Percentiles rank a stretch among this genome's conserved stretches.
These are phyloP conservation scores for Psococerastis gibbosa DNA, from an alignment of 2,888 invertebrate species.

Conservation along the genomic window DNA sequence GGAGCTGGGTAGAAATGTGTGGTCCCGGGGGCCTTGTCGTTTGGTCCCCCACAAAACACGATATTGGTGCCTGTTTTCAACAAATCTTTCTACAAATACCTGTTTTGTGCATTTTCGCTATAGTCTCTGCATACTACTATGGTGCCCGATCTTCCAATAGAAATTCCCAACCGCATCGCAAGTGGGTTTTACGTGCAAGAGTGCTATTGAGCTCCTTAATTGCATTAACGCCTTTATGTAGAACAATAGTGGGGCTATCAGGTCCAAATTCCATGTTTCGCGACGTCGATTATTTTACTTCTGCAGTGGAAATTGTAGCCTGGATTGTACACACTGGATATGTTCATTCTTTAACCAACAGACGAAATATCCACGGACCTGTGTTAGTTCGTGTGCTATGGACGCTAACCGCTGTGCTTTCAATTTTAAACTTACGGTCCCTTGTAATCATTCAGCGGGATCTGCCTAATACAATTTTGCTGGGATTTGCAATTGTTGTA, in stretches of 20 bases:
- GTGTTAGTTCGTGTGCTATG: constrained; percentile 44
- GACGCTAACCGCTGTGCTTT: constrained; percentile 44
- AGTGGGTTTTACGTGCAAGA: constrained; percentile 40
- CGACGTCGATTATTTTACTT: constrained; percentile 49
- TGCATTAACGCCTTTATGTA: constrained; percentile 37
- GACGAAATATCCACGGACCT: constrained; percentile 40
- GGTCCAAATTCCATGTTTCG: constrained; percentile 21
- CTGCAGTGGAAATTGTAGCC: constrained; percentile 48
- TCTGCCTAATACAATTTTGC: constrained; percentile 20
- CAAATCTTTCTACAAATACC: constrained; percentile 66
- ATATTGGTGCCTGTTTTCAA: constrained; percentile 73
- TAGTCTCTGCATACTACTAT: constrained; percentile 62
- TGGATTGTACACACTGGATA: constrained; percentile 72
- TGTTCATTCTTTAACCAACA: constrained; percentile 40
- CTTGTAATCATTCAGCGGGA: constrained; percentile 26
- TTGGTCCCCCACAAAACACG: constrained; percentile 47
- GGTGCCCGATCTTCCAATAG: constrained; percentile 27
- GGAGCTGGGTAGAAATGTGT: constrained; percentile 62
- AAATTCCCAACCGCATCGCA: constrained; percentile 27
- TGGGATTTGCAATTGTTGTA: constrained; percentile 38
- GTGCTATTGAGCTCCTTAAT: constrained; percentile 21
- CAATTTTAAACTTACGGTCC: constrained; percentile 47
- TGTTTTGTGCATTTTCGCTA: constrained; percentile 47
- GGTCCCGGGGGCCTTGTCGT: constrained; percentile 49
- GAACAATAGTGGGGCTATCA: constrained; percentile 28